Evolutionary conservation across 2,888 invertebrate species (phyloP), one percentile per base, ranked within the genome.

Genomic region (Melitaea athalia): DNA sequence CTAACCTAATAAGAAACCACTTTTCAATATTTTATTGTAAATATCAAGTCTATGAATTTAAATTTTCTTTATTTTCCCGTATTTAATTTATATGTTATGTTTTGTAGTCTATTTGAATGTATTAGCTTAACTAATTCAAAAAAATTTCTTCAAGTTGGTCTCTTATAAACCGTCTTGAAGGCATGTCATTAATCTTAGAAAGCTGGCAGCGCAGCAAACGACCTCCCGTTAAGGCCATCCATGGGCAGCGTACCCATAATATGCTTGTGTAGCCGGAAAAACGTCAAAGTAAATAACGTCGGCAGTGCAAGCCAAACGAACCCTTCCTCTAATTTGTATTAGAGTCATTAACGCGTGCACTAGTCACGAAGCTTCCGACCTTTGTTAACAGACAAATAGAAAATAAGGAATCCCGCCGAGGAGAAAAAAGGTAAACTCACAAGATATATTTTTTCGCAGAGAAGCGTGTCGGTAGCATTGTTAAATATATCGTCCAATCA

Each of bases 401-500:
- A 87, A 88, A 88, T 87, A 87, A 88, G 88, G 82, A 84, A 89
- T 88, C 86, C 85, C 82, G 83, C 78, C 77, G 74, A 74, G 83
- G 85, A 84, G 83, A 85, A 84, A 86, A 85, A 82, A 87, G 83
- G 86, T 85, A 87, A 77, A 74, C 75, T 76, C 85, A 84, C 84
- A 88, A 89, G 88, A 89, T 88, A 84, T 91, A 90, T 91, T 89
- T 90, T 88, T 88, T 87, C 83, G 81, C 81, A 83, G 82, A 86
- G 86, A 80, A 86, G 85, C 86, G 85, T 89, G 88, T 87, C 88
- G 85, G 88, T 87, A 87, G 86, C 87, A 87, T 90, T 91, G 89
- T 91, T 91, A 90, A 91, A 92, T 92, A 92, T 91, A 91, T 91
- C 86, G 91, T 89, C 91, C 91, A 92, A 92, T 92, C 91, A 92